These are phyloP conservation scores for Heliconius nattereri DNA, from an alignment of 1,140 invertebrate genomes.

Conservation along the genomic window DNA sequence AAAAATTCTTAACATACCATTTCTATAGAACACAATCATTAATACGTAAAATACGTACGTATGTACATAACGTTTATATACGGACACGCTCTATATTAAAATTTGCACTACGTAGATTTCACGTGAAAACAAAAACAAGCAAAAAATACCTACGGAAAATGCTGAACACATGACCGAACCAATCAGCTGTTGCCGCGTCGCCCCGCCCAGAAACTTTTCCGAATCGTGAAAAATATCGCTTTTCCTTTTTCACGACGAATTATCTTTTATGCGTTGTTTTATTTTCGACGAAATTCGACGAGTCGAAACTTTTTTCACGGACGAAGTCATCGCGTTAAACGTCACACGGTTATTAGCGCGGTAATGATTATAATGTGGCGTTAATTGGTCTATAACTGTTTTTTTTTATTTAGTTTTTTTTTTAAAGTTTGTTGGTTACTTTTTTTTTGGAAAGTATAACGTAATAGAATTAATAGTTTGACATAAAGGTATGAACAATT, in stretches of 20 bases:
- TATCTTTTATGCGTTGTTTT: conserved; percentile 12
- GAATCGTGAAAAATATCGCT: conserved; percentile 69
- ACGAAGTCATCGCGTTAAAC: neutral
- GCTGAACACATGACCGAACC: conserved; percentile 71
- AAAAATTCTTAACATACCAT: neutral
- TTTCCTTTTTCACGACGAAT: conserved; percentile 53
- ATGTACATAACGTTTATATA: conserved; percentile 35
- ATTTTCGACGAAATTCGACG: conserved; percentile 4
- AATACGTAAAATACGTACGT: too few species aligned
- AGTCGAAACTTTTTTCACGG: neutral
- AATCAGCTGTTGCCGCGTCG: conserved; percentile 73
- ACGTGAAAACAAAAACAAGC: conserved; percentile 51
- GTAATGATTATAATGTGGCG: neutral
- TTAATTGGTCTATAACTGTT: neutral
- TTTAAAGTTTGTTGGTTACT: too few species aligned
- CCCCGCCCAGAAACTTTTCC: conserved; percentile 75
- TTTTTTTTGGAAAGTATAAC: neutral
- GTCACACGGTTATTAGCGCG: neutral
- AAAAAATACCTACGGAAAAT: conserved; percentile 79
- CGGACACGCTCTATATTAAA: conserved; percentile 34
- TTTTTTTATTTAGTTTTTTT: neutral
- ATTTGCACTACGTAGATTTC: conserved; percentile 40
- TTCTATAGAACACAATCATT: conserved; percentile 15
- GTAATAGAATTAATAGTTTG: neutral
- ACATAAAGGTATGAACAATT: neutral